phyloP scores from a whole-genome alignment of 2,113 vertebrate species.

The Rhodinocichla rosea region DNA sequence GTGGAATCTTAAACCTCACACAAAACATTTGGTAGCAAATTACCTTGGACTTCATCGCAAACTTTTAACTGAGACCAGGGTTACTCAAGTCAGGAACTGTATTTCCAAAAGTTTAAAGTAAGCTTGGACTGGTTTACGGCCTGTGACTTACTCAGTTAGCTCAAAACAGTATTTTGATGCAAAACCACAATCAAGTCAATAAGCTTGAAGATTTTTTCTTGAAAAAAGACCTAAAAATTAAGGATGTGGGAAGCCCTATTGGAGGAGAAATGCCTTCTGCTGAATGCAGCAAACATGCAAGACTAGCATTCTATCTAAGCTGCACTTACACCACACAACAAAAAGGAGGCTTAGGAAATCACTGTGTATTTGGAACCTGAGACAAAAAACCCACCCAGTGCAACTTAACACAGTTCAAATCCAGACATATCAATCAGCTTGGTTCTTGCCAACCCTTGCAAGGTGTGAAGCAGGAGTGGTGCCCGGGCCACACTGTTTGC shows the following conservation, averaged over 20 bases:
- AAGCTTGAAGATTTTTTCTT: neutral
- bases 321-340: neutral
- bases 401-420: neutral
- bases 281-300: neutral
- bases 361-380: neutral
- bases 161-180: neutral
- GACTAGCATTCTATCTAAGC: neutral
- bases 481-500: neutral
- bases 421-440: neutral
- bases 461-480: neutral
- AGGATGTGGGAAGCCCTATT: neutral
- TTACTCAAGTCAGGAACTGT: neutral
- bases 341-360: neutral
- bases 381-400: neutral
- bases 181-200: neutral
- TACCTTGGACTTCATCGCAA: neutral
- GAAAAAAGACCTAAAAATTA: neutral
- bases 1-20: neutral
- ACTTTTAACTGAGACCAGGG: neutral
- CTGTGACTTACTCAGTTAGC: neutral
- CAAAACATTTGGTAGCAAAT: neutral
- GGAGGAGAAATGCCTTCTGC: neutral
- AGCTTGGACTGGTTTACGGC: neutral
- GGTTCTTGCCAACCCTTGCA: neutral
- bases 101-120: neutral